Percentiles rank a stretch among this genome's conserved stretches.
Conservation (phyloP, 2,888 invertebrate genomes). For the Pecten maximus region DNA sequence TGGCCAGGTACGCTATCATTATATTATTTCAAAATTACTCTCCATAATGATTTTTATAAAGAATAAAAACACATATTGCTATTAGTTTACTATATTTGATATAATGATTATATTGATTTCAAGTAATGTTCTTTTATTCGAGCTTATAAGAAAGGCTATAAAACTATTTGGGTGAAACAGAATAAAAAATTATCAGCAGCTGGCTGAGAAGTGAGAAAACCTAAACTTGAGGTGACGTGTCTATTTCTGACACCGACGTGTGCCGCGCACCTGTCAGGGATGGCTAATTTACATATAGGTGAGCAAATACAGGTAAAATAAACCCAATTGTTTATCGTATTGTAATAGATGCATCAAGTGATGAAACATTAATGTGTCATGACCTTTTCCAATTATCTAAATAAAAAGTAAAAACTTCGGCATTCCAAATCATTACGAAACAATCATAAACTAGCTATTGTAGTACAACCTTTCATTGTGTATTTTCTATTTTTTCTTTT, state of each 20-base stretch:
- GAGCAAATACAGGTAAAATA: not conserved
- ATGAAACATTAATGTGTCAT: not conserved
- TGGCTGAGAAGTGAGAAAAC: not conserved
- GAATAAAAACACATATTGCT: not conserved
- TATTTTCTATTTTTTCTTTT: too few species aligned
- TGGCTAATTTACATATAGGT: constrained; percentile 2
- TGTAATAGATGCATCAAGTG: not conserved
- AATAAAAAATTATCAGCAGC: not conserved
- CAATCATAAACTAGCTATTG: too few species aligned
- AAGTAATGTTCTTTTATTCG: not conserved
- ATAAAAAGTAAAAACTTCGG: too few species aligned
- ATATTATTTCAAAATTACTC: not conserved
- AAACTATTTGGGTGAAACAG: not conserved
- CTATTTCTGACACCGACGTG: not conserved
- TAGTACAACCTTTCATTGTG: too few species aligned
- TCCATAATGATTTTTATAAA: not conserved
- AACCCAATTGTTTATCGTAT: not conserved
- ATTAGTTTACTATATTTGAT: not conserved
- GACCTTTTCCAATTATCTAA: too few species aligned
- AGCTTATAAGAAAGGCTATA: not conserved
- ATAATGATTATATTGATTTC: not conserved
- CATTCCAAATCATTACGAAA: too few species aligned
- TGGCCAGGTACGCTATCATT: not conserved
- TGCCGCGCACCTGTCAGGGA: not conserved
- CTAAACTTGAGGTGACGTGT: not conserved